Base-by-base conservation (phyloP, 2,113 vertebrate species). In the Rhineura floridana region DNA sequence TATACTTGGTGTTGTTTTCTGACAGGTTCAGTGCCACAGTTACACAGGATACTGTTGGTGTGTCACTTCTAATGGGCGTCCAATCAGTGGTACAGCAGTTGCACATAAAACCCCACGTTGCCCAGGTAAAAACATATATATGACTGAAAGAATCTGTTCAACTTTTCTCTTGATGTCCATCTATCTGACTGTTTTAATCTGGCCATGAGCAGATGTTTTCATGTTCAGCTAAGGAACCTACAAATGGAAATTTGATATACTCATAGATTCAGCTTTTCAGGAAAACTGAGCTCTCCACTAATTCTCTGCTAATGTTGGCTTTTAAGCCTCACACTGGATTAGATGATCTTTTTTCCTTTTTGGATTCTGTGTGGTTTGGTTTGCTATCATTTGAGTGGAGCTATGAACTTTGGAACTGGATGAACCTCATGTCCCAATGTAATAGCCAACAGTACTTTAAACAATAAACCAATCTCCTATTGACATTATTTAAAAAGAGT, bases 11-110 rank as follows among this genome's bases (percentile, higher is more conserved):
- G 23, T 55, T 3, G 0, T 91, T 93, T 93, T 86, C 72, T 65
- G 76, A 62, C 95, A 99, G 99, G 97, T 99, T 88, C 99, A 99
- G 94, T 99, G 98, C 91, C 99, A 99, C 88, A 99, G 98, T 95
- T 99, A 98, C 95, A 99, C 99, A 2, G 98, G 99, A 39, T 99
- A 99, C 95, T 99, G 99, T 91, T 99, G 99, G 99, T 99, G 99
- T 55, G 98, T 99, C 86, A 98, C 98, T 1, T 98, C 98, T 86
- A 98, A 98, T 2, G 99, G 99, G 4, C 96, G 98, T 84, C 99
- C 99, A 15, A 97, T 99, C 95, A 99, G 98, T 9, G 99, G 99
- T 90, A 98, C 99, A 8, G 98, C 99, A 1, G 99, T 99, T 94
- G 98, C 98, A 91, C 98, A 98, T 96, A 99, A 99, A 97, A 99